A percentile compares a stretch with the other conserved stretches of the same genome.
Evolutionary conservation across 2,113 vertebrate species (phyloP).

Genomic region (Periophthalmodon schlosseri): DNA sequence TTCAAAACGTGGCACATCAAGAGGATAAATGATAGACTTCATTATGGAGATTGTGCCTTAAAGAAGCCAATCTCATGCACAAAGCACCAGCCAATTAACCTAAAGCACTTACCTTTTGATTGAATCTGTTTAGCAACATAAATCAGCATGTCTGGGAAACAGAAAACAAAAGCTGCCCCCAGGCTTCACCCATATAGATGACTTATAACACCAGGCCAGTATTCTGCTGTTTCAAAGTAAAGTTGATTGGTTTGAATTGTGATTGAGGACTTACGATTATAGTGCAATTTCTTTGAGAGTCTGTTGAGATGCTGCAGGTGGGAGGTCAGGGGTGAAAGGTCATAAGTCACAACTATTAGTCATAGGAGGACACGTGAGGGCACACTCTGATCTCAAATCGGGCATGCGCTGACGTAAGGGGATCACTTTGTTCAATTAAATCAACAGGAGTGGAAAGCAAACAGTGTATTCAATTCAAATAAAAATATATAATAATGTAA

Average conservation of each 20-base stretch:
- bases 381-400: conserved; percentile 49
- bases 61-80: conserved; percentile 40
- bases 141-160: conserved; percentile 59
- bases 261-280: conserved; percentile 31
- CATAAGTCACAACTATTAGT: not conserved
- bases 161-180: conserved; percentile 38
- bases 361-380: conserved; percentile 46
- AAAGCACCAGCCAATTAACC: conserved; percentile 65
- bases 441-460: conserved; percentile 39
- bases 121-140: conserved; percentile 55
- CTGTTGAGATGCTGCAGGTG: conserved; percentile 7
- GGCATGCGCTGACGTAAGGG: conserved; percentile 31
- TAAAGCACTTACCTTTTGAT: conserved; percentile 53
- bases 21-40: not conserved
- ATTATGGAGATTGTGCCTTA: conserved; percentile 18
- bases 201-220: conserved; percentile 36
- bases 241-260: conserved; percentile 38
- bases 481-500: no score
- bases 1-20: not conserved
- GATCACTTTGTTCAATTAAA: conserved; percentile 72
- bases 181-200: conserved; percentile 22
- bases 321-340: conserved; percentile 19
- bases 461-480: conserved; percentile 23
- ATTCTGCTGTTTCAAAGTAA: conserved; percentile 26
- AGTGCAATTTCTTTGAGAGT: not conserved